Evolutionary conservation across 1,140 invertebrate genomes (phyloP), one percentile per base, ranked within the genome.

Genomic region (Oryctes rhinoceros): DNA sequence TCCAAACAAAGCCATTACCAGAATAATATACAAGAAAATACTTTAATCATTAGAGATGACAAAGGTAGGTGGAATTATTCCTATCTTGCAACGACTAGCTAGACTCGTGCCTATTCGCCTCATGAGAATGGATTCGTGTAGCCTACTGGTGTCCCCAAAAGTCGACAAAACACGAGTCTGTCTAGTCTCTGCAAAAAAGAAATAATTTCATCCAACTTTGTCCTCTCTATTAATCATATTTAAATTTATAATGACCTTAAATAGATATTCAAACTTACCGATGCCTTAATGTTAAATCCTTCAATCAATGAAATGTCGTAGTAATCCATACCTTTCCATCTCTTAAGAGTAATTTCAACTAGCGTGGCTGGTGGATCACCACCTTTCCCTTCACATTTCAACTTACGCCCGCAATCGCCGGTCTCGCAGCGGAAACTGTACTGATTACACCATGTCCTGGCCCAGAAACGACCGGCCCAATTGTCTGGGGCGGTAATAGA

Each of bases 241-340:
- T 48, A 65, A 18, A 44, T 3, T 18, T 18, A n/a, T 35, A 30
- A 37, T n/a, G 1, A 35, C n/a, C n/a, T 30, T 30, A 30, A 30
- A 30, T 30, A 30, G 2, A 30, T 9, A 79, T 37, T 44, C 39
- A 44, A 47, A 82, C 82, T 84, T 81, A 87, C 85, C 39, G 67
- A 77, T n/a, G 81, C 83, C 20, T 76, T 78, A 2, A 89, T 77
- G 81, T 90, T 90, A 81, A 84, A 89, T 13, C 89, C 89, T 83
- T 90, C 89, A n/a, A 90, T 88, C 48, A 90, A 80, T 35, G 88
- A 88, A 65, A 90, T 84, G 78, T 89, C 88, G 79, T 90, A 90
- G 80, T 84, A 89, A 82, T 90, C 89, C 9, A 53, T 80, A 65
- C 86, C 85, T 76, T 80, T 81, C 5, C 65, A 77, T 18, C 85